phyloP scores from a whole-genome alignment of 2,113 vertebrate genomes.

The Cercopithecus mona region DNA sequence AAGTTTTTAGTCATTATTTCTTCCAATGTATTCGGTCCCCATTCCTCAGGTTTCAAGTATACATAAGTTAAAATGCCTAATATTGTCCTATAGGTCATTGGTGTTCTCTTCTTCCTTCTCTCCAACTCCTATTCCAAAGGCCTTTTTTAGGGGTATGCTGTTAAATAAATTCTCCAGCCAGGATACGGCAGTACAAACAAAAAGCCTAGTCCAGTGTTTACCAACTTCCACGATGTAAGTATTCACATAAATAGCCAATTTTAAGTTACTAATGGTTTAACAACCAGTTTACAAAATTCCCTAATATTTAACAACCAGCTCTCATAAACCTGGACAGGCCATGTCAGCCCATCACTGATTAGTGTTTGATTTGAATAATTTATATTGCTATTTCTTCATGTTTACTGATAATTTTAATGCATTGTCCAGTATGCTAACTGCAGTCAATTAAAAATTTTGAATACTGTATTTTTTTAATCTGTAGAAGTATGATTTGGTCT shows the following conservation, averaged over 20 bases:
- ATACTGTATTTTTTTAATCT: not conserved
- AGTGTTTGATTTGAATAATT: not conserved
- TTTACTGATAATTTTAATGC: not conserved
- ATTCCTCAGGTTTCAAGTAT: not conserved
- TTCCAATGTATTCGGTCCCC: not conserved
- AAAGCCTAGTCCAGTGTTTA: not conserved
- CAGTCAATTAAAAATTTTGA: not conserved
- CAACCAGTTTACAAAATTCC: not conserved
- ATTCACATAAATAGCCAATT: not conserved
- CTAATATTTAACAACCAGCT: not conserved
- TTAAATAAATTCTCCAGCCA: not conserved
- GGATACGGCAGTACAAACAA: not conserved
- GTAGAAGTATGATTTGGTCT: not conserved
- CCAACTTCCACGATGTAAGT: not conserved
- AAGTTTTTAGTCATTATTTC: not conserved
- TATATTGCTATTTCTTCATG: not conserved
- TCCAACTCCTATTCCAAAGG: not conserved
- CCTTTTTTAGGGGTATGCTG: not conserved
- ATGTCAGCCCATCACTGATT: not conserved
- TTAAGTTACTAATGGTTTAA: not conserved
- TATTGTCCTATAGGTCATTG: not conserved
- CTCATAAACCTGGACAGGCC: not conserved
- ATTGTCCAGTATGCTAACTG: not conserved
- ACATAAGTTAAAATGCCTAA: not conserved
- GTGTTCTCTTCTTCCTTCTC: not conserved